Evolutionary conservation across 2,113 vertebrate genomes (phyloP).

Genomic region (Jacana jacana): DNA sequence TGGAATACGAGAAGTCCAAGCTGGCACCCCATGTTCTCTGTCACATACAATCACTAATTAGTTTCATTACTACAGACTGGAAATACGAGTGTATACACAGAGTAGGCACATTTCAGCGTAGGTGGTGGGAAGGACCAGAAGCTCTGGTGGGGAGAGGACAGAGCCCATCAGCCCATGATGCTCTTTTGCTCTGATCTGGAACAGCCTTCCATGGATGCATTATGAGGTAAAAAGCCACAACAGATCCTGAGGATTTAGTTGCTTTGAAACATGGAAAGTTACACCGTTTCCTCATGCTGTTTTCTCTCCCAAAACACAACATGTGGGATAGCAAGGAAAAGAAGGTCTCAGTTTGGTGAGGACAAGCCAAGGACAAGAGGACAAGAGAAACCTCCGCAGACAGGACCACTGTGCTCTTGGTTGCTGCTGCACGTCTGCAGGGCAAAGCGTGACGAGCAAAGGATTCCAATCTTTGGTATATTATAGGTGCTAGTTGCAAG

Average conservation of each 20-base stretch:
- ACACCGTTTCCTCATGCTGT: not conserved
- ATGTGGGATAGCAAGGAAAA: not conserved
- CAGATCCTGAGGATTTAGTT: constrained; percentile 42
- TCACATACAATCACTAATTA: not conserved
- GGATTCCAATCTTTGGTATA: constrained; percentile 34
- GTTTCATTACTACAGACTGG: not conserved
- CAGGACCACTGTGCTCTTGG: not conserved
- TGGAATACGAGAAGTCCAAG: not conserved
- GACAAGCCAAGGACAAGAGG: not conserved
- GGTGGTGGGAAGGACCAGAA: not conserved
- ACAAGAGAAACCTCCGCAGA: not conserved
- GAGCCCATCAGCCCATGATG: not conserved
- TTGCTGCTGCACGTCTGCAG: not conserved
- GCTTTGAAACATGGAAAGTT: not conserved
- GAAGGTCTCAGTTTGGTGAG: not conserved
- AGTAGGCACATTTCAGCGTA: constrained; percentile 8
- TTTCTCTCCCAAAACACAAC: not conserved
- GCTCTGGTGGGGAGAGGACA: not conserved
- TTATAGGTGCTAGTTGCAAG: not conserved
- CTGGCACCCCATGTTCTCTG: constrained; percentile 43
- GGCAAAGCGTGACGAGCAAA: not conserved
- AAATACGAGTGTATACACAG: not conserved
- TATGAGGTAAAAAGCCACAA: constrained; percentile 57
- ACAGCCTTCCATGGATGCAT: not conserved
- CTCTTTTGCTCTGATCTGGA: constrained; percentile 20